Evolutionary conservation across 2,888 invertebrate genomes (phyloP).

Genomic region (Archips xylosteana): DNA sequence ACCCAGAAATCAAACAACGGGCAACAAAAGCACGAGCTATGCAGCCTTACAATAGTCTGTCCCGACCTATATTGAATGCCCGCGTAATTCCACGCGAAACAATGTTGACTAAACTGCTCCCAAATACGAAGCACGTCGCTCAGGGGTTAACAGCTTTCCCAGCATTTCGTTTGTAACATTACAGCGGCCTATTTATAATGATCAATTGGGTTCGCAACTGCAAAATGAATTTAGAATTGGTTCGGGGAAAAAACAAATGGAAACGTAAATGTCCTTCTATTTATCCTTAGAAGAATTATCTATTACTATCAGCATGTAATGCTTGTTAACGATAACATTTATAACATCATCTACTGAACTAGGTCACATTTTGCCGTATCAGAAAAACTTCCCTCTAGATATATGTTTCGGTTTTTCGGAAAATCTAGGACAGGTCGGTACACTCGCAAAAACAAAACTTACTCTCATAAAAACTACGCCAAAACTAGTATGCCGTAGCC

Average conservation of each 20-base stretch:
- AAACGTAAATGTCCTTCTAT: background rate
- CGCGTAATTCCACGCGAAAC: conserved; percentile 5
- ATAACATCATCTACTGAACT: background rate
- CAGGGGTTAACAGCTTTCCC: background rate
- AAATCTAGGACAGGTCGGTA: background rate
- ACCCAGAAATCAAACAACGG: background rate
- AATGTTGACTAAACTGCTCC: background rate
- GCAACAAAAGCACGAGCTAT: background rate
- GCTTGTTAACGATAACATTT: too few relatives aligned
- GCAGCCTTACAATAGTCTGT: background rate
- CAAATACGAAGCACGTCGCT: background rate
- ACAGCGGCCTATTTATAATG: background rate
- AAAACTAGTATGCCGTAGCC: background rate
- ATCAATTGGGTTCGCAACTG: background rate
- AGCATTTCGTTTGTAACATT: conserved; percentile 1
- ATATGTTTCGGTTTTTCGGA: background rate
- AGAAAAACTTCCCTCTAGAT: too few relatives aligned
- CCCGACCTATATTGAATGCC: background rate
- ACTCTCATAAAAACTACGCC: background rate
- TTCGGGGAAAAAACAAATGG: background rate
- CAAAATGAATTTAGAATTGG: background rate
- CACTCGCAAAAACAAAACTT: background rate
- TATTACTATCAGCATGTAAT: too few relatives aligned
- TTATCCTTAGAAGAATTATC: background rate
- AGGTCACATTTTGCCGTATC: too few relatives aligned